Evolutionary conservation across 2,888 invertebrate species (phyloP), one percentile per base, ranked within the genome.

Genomic region (Phania funesta): DNA sequence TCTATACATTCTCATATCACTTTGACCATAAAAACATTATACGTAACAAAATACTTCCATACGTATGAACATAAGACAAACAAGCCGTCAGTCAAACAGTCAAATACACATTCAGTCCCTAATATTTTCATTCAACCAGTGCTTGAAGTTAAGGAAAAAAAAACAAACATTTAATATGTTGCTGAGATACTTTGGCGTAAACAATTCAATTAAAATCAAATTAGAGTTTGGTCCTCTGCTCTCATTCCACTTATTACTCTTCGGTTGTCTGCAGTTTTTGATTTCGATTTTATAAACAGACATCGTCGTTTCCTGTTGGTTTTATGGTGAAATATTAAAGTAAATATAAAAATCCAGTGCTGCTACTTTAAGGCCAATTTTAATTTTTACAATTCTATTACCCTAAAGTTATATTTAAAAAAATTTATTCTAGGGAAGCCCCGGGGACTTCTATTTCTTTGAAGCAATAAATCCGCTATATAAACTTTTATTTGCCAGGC

Each of bases 161-260:
- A 56, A 58, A 38, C n/a, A 24, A 7, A 16, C 16, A 16, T 29
- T 71, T 29, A 52, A 52, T 32, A 56, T 29, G 16, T 29, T 35
- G 32, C 26, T 38, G 46, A 44, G 67, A 41, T 67, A 52, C 13
- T 71, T 80, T 80, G 68, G 62, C 74, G 75, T 56, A 80, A 80
- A 80, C 80, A 80, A 80, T 80, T 80, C 80, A 80, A 80, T 80
- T 80, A 80, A 80, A 80, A 80, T 68, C 74, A 80, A 74, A 80
- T 80, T 75, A 74, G 74, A 74, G 65, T 74, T 65, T 74, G 5
- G 35, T 24, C 18, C 22, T 48, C 35, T n/a, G 9, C 35, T 3
- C 29, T 22, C 54, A 5, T 2, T 3, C 29, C 9, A 3, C n/a
- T n/a, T n/a, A n/a, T n/a, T n/a, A n/a, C n/a, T n/a, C n/a, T n/a